These are phyloP conservation scores for Volucella inanis DNA, from an alignment of 2,888 invertebrate species.

Conservation along the genomic window DNA sequence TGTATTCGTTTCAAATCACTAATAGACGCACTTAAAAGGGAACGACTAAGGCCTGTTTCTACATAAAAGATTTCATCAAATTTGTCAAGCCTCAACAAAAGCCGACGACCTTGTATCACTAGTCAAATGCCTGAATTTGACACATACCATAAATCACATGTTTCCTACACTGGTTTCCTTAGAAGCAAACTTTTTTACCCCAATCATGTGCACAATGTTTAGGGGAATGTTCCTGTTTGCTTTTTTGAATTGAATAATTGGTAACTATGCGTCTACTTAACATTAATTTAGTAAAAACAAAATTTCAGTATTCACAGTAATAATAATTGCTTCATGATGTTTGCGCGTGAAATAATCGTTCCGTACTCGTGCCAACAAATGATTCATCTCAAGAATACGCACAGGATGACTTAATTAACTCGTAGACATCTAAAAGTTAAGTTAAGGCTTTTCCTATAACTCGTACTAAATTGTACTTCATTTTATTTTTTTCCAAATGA, in stretches of 20 bases:
- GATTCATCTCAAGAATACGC: slow-evolving; percentile 60
- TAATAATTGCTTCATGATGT: slow-evolving; percentile 51
- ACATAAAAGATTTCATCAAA: no score
- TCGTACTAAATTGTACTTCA: slow-evolving; percentile 27
- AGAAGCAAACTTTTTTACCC: slow-evolving; percentile 25
- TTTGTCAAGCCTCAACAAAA: no score
- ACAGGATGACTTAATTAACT: slow-evolving; percentile 73
- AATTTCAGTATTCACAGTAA: slow-evolving; percentile 23
- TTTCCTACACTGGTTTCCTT: neutral
- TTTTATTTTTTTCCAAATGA: slow-evolving; percentile 4
- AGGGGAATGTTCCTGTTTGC: slow-evolving; percentile 9
- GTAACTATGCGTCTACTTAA: slow-evolving; percentile 58
- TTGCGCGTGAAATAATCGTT: slow-evolving; percentile 49
- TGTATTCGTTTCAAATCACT: no score
- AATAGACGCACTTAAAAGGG: no score
- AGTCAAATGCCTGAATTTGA: no score
- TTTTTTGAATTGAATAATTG: slow-evolving; percentile 59
- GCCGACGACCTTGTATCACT: no score
- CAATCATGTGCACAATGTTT: slow-evolving; percentile 36
- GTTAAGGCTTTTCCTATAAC: slow-evolving; percentile 7
- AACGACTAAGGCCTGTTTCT: no score
- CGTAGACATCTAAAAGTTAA: slow-evolving; percentile 53
- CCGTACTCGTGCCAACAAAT: slow-evolving; percentile 28
- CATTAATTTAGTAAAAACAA: slow-evolving; percentile 53
- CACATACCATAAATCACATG: no score